Base-by-base conservation (phyloP, 2,797 vertebrate genomes). In the Pseudomugil tenellus region DNA sequence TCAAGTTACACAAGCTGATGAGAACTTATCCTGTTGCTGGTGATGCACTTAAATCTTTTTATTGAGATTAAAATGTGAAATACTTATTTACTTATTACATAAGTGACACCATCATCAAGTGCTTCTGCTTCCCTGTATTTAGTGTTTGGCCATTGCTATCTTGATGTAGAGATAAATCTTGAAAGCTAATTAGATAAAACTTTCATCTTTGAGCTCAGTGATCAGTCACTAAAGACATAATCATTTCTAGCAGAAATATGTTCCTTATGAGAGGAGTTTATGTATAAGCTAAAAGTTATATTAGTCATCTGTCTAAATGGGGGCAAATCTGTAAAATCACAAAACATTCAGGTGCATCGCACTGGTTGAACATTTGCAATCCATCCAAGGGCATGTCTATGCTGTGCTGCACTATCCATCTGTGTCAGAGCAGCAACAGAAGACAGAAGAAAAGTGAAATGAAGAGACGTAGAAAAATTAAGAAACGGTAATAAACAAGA, bases 301-400 rank as follows among this genome's bases (percentile, higher is more conserved):
- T 11, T 23, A 14, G 37, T 39, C 17, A 16, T 37, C 35, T 39
- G 13, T 39, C 37, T 16, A 39, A 39, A 17, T 17, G 14, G 16
- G 0, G 14, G 37, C 41, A 43, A 19, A n/a, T 9, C 41, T 9
- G n/a, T 43, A 9, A 8, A n/a, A 9, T 13, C 37, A 1, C 31
- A 21, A 23, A 34, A 31, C 35, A 32, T 60, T 48, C 31, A 59
- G 29, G 21, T 39, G 48, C 39, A 37, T 71, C 48, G n/a, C n/a
- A n/a, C n/a, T n/a, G 32, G 67, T 6, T 70, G 53, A 67, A 63
- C 37, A 34, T 58, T 65, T 74, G 14, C 31, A 51, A 51, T 58
- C 31, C 23, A 21, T 58, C 25, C 54, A 70, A 66, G 46, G 21
- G 16, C 37, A 26, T 19, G 14, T 48, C 37, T 68, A 37, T n/a